These are phyloP conservation scores for Siniperca scherzeri DNA, from an alignment of 2,797 vertebrate genomes.

Conservation along the genomic window DNA sequence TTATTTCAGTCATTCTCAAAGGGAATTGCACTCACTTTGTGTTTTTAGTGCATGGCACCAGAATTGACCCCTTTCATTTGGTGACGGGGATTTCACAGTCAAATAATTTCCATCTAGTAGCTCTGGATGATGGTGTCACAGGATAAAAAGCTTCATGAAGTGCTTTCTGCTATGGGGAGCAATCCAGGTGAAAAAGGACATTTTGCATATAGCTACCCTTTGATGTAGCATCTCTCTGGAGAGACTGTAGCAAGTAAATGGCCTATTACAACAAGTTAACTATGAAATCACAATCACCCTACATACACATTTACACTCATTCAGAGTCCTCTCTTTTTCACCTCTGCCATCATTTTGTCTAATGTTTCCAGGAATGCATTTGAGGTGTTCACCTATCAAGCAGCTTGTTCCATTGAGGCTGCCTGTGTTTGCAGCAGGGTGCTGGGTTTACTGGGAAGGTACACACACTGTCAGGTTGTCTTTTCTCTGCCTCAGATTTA, in stretches of 20 bases:
- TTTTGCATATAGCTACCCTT: slow-evolving; percentile 63
- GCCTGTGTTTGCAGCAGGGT: slow-evolving; percentile 18
- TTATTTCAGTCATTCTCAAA: slow-evolving; percentile 15
- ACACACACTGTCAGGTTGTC: not conserved
- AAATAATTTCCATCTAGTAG: slow-evolving; percentile 39
- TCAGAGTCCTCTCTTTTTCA: slow-evolving; percentile 31
- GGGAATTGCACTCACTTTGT: not conserved
- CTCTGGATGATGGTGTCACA: slow-evolving; percentile 26
- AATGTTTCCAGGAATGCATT: slow-evolving; percentile 33
- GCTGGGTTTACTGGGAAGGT: slow-evolving; percentile 15
- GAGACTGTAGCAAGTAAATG: slow-evolving; percentile 36
- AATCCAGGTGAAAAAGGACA: slow-evolving; percentile 38
- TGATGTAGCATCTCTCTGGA: slow-evolving; percentile 44
- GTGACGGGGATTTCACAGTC: slow-evolving; percentile 45
- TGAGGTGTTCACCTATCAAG: slow-evolving; percentile 25
- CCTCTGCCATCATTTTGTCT: slow-evolving; percentile 11
- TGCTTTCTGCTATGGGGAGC: slow-evolving; percentile 39
- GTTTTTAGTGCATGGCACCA: slow-evolving; percentile 8
- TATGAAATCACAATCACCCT: slow-evolving; percentile 9
- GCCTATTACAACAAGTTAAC: slow-evolving; percentile 23
- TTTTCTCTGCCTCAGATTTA: not conserved
- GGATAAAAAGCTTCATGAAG: slow-evolving; percentile 48
- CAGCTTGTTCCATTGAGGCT: slow-evolving; percentile 12
- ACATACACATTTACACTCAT: not conserved
- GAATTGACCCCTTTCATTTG: slow-evolving; percentile 52